These are phyloP conservation scores for Tetramorium parvispinum DNA, from an alignment of 1,140 invertebrate species.

Conservation along the genomic window DNA sequence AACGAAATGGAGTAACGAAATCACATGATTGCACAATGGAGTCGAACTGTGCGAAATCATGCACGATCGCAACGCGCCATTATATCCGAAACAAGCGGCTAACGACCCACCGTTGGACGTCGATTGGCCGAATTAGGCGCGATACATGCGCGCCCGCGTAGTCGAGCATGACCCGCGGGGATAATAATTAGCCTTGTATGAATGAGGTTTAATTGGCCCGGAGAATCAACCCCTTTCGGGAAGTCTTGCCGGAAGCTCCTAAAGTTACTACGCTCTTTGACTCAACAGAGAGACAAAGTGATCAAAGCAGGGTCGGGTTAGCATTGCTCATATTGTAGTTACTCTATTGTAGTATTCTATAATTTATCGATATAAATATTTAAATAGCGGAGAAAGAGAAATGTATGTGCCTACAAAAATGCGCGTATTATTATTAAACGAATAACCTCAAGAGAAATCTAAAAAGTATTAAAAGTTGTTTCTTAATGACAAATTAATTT, in stretches of 20 bases:
- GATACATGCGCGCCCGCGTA: slow-evolving; percentile 70
- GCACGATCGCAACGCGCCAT: slow-evolving; percentile 71
- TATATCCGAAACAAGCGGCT: slow-evolving; percentile 81
- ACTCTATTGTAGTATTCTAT: neutral
- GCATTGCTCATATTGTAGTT: neutral
- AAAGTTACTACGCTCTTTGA: slow-evolving; percentile 74
- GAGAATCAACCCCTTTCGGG: slow-evolving; percentile 71
- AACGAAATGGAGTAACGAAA: slow-evolving; percentile 68
- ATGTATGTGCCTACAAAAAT: neutral
- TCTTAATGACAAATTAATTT: neutral
- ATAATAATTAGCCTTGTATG: slow-evolving; percentile 83
- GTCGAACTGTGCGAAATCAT: slow-evolving; percentile 71
- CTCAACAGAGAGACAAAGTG: slow-evolving; percentile 77
- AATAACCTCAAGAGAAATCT: neutral
- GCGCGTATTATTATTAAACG: neutral
- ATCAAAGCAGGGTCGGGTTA: slow-evolving; percentile 42
- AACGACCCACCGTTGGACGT: slow-evolving; percentile 78
- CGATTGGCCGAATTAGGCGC: slow-evolving; percentile 80
- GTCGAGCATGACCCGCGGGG: slow-evolving; percentile 71
- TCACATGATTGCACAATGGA: slow-evolving; percentile 69
- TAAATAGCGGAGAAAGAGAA: neutral
- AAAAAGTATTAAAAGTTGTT: neutral
- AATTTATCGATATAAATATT: slow-evolving; percentile 4
- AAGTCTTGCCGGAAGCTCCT: slow-evolving; percentile 70
- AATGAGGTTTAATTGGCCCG: slow-evolving; percentile 83